Evolutionary conservation across 92 coral and sea anemone genomes (phyloP).

Genomic region (Micromussa lordhowensis): DNA sequence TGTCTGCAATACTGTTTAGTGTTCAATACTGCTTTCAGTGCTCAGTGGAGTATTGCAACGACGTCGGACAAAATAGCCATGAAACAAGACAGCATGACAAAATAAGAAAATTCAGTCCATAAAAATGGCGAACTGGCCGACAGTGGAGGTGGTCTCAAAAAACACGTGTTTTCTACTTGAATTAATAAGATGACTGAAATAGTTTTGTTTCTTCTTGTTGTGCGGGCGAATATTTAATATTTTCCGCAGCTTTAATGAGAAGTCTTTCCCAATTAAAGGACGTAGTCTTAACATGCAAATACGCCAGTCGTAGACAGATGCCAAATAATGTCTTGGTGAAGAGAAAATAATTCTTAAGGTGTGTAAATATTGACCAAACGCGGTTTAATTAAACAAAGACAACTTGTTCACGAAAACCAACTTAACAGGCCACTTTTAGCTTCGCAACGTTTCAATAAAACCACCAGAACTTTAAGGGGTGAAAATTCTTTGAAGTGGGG

Average conservation of each 20-base stretch:
- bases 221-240: neutral
- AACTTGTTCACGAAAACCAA: neutral
- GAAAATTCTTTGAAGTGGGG: neutral
- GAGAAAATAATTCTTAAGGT: neutral
- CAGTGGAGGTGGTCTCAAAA: neutral
- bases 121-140: neutral
- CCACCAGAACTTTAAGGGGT: neutral
- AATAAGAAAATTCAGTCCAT: neutral
- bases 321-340: neutral
- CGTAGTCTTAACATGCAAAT: neutral
- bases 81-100: neutral
- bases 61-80: neutral
- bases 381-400: neutral
- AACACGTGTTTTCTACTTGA: neutral
- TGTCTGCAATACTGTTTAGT: neutral
- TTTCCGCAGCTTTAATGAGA: neutral
- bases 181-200: neutral
- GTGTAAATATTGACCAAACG: slow-evolving; percentile 19
- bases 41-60: neutral
- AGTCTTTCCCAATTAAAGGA: neutral
- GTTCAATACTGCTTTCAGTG: neutral
- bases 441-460: neutral
- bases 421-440: neutral
- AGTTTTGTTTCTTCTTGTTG: neutral
- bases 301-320: neutral